Evolutionary conservation across 2,113 vertebrate genomes (phyloP).

Genomic region (Heterochromis multidens): DNA sequence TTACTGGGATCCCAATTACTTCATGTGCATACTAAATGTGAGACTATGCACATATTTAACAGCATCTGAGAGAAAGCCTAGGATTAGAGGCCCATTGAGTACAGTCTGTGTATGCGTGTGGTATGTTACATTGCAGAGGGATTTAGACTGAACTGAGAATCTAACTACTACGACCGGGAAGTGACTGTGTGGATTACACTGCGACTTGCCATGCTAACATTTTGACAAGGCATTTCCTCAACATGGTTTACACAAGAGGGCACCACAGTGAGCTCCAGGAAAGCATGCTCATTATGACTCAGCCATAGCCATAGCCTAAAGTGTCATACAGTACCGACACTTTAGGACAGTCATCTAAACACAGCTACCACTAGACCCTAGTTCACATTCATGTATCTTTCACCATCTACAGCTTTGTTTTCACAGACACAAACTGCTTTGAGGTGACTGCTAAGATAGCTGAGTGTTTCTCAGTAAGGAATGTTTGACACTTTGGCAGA

Average conservation of each 20-base stretch:
- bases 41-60: neutral
- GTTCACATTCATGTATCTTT: neutral
- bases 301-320: neutral
- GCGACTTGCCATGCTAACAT: slow-evolving; percentile 38
- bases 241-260: slow-evolving; percentile 36
- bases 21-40: neutral
- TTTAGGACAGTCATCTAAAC: neutral
- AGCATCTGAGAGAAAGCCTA: neutral
- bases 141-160: slow-evolving; percentile 1
- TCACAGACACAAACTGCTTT: neutral
- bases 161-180: neutral
- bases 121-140: neutral
- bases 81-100: neutral
- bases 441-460: neutral
- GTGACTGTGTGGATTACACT: neutral
- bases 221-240: slow-evolving; percentile 54
- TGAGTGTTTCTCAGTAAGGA: neutral
- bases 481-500: neutral
- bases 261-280: slow-evolving; percentile 1
- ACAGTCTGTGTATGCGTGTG: neutral
- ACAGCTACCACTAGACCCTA: neutral
- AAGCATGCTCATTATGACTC: slow-evolving; percentile 6
- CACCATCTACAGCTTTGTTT: neutral
- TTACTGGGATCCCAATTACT: neutral
- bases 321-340: neutral